Base-by-base conservation (phyloP, 2,113 vertebrate species). In the Carassius carassius region DNA sequence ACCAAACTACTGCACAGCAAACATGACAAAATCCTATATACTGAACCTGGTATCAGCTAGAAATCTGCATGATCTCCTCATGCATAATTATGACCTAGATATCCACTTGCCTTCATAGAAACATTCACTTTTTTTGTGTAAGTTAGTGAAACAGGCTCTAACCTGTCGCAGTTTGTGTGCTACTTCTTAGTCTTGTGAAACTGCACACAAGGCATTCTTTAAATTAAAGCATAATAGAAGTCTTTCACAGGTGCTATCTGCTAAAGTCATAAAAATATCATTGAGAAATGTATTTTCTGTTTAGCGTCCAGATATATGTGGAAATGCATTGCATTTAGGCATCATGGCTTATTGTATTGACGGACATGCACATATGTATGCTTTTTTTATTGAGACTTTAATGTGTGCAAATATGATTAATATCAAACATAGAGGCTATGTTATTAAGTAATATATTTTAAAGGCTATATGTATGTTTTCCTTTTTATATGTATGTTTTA, bases 171-270 rank as follows among this genome's bases (percentile, higher is more conserved):
- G 41, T 19, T 25, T 69, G 62, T 56, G 47, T 56, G 41, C 67
- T 37, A 82, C 49, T 12, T 13, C 23, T 72, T 54, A 72, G 25
- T 47, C 47, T 72, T 82, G 73, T 78, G 74, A 62, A 86, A 89
- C 80, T 90, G 83, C 91, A 88, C 76, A 86, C 69, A 79, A 82
- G 81, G 70, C 75, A 86, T 89, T 90, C 81, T 87, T 88, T 44
- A 78, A 35, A 76, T 25, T 62, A 72, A 69, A 86, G 89, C 85
- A 93, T 91, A 94, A 93, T 91, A 88, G 85, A 85, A 90, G 89
- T 88, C 92, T 91, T 93, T 94, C 89, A 93, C 88, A 90, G 86
- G 86, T 88, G 83, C 85, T 88, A 85, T 92, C 87, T 88, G 89
- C 88, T 89, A 92, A 92, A 90, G 89, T 84, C 86, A 86, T 92